Evolutionary conservation across 1,140 invertebrate species (phyloP).

Genomic region (Bombus terrestris): DNA sequence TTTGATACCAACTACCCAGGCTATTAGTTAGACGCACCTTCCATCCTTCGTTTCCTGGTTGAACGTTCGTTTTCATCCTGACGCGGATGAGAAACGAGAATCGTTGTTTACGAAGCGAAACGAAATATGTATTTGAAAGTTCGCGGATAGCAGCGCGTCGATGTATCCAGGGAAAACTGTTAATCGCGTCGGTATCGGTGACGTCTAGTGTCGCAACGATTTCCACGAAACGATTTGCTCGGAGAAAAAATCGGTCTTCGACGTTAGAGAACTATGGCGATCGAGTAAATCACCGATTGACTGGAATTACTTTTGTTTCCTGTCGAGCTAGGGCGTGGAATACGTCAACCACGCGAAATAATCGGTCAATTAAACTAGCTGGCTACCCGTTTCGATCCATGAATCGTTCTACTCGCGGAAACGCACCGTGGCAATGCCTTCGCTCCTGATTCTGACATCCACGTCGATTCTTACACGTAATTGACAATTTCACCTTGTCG

Average conservation of each 20-base stretch:
- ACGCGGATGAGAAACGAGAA: not conserved
- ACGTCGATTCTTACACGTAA: slow-evolving; percentile 5
- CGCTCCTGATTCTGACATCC: not conserved
- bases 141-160: not conserved
- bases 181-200: not conserved
- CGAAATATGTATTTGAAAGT: not conserved
- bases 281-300: not conserved
- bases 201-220: not conserved
- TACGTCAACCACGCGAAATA: slow-evolving; percentile 41
- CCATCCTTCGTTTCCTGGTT: slow-evolving; percentile 17
- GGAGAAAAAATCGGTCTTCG: not conserved
- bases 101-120: not conserved
- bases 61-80: slow-evolving; percentile 28
- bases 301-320: slow-evolving; percentile 19
- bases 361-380: slow-evolving; percentile 48
- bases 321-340: not conserved
- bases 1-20: slow-evolving; percentile 28
- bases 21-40: slow-evolving; percentile 38
- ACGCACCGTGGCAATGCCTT: not conserved
- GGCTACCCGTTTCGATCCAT: slow-evolving; percentile 13
- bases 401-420: slow-evolving; percentile 24
- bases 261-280: not conserved
- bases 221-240: not conserved
- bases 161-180: not conserved
- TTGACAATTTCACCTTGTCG: slow-evolving; percentile 40